Base-by-base conservation (phyloP, 2,113 vertebrate species). In the Ariopsis seemanni region DNA sequence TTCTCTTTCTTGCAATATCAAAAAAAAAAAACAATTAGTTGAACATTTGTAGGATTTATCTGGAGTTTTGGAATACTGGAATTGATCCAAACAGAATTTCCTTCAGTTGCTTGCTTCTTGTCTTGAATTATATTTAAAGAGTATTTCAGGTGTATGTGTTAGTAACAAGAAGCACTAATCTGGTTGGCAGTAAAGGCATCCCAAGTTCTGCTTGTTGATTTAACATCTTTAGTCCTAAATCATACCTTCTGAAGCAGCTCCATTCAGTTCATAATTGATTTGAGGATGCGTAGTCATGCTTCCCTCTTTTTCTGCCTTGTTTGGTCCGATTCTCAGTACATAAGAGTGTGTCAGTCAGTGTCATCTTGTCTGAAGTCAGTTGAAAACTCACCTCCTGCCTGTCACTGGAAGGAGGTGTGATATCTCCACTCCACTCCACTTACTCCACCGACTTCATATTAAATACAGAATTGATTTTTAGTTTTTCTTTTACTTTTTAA, bases 391-490 rank as follows among this genome's bases (percentile, higher is more conserved):
- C 78, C 53, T 80, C 78, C 55, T 58, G 78, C 17, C 17, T 80
- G n/a, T 58, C 2, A 1, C 78, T 80, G 52, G 15, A 80, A 34
- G n/a, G 17, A 20, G 55, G 55, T 5, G 8, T 6, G 78, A 58
- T 58, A 80, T 18, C 53, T 34, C 53, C 53, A 11, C 14, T 80
- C n/a, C 52, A 30, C 27, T 80, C 53, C n/a, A 80, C 15, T 58
- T n/a, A 80, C 53, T 58, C 53, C 53, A 58, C 78, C 55, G 78
- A 7, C 55, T 80, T 80, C 27, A 58, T 58, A 80, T 80, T 34
- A 79, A 55, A 79, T 15, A 55, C 52, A 55, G n/a, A 80, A 80
- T 27, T 80, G 77, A 80, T 80, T 80, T 80, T 57, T 27, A 57
- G 77, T 6, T 27, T 57, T 55, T 42, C 42, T 42, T 42, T 42